Percentiles rank a stretch among this genome's conserved stretches.
Evolutionary conservation across 2,113 vertebrate species (phyloP).

Genomic region (Piaya cayana): DNA sequence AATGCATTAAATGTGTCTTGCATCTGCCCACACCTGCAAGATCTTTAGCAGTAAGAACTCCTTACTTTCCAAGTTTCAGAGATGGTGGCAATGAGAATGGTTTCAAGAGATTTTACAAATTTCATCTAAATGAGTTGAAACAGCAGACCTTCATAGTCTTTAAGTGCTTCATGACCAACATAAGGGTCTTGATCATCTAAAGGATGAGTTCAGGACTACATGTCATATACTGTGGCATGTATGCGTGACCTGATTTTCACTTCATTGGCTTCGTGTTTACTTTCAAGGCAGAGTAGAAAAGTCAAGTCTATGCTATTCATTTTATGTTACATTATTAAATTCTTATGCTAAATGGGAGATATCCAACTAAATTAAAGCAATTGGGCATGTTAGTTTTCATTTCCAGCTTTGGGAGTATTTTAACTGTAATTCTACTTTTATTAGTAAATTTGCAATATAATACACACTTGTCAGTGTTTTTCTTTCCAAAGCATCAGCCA

Average conservation of each 20-base stretch:
- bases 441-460: neutral
- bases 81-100: accelerated
- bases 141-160: neutral
- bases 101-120: neutral
- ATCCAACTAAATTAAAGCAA: neutral
- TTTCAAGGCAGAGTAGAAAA: neutral
- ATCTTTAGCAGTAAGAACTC: accelerated
- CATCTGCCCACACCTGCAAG: accelerated
- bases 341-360: neutral
- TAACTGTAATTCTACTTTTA: neutral
- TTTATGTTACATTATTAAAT: neutral
- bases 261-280: neutral
- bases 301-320: neutral
- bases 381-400: accelerated
- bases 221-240: accelerated
- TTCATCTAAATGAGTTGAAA: neutral
- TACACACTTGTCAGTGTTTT: neutral
- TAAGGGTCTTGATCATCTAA: neutral
- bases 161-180: neutral
- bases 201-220: accelerated
- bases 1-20: neutral
- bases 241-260: neutral
- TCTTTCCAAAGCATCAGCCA: neutral
- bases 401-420: neutral
- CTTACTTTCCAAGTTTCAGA: neutral